Conservation (phyloP, 2,888 invertebrate species). For the Drosophila mettleri region DNA sequence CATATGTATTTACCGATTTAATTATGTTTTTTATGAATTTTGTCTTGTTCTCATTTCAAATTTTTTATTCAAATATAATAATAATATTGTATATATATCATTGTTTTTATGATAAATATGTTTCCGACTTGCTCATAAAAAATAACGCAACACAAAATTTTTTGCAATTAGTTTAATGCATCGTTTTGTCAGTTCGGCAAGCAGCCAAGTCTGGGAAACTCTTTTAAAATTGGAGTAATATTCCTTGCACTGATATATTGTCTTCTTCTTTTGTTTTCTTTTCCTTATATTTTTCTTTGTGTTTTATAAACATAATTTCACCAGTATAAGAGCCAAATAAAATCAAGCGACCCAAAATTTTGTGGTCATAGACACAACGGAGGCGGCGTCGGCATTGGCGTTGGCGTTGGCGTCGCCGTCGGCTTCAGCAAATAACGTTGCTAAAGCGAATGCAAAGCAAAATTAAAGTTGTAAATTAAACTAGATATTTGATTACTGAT, state of each 20-base stretch:
- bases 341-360: slow-evolving; percentile 21
- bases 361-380: slow-evolving; percentile 71
- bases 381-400: slow-evolving; percentile 42
- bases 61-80: neutral
- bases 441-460: slow-evolving; percentile 31
- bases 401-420: slow-evolving; percentile 10
- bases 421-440: slow-evolving; percentile 1
- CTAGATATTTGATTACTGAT: slow-evolving; percentile 66
- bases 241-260: slow-evolving; percentile 24
- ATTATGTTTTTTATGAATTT: neutral
- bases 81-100: neutral
- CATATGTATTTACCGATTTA: slow-evolving; percentile 7
- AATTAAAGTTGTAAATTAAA: slow-evolving; percentile 64
- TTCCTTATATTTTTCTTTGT: neutral
- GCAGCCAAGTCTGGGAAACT: slow-evolving; percentile 54
- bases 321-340: slow-evolving; percentile 33
- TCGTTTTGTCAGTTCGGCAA: slow-evolving; percentile 63
- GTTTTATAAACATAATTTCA: slow-evolving; percentile 48
- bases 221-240: slow-evolving; percentile 37
- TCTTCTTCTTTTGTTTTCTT: slow-evolving; percentile 3
- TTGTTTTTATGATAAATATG: neutral
- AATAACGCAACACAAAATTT: slow-evolving; percentile 22
- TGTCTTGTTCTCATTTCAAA: neutral
- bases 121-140: slow-evolving; percentile 32
- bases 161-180: slow-evolving; percentile 68